Evolutionary conservation across 53 echinoderm and acorn worm species (phyloP).

Genomic region (Astropecten irregularis): DNA sequence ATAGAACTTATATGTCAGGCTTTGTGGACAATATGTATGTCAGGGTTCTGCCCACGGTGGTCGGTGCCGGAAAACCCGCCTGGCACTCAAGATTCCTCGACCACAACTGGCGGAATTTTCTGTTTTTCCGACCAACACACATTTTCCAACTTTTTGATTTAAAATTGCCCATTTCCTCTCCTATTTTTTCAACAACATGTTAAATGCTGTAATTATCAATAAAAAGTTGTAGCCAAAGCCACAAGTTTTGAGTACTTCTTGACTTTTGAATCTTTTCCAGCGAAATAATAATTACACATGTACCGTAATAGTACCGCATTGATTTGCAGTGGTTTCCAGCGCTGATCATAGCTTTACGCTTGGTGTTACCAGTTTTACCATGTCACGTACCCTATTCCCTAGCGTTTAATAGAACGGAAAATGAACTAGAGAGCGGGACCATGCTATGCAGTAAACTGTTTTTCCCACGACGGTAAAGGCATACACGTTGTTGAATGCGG

Average conservation of each 20-base stretch:
- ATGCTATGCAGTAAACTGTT: constrained; percentile 8
- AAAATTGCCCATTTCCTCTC: neutral
- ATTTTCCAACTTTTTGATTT: neutral
- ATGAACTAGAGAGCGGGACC: constrained; percentile 3
- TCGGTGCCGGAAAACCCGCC: neutral
- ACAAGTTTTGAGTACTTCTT: too few relatives aligned
- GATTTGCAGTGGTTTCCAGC: too few relatives aligned
- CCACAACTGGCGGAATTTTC: neutral
- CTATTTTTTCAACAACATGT: neutral
- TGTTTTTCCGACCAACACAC: neutral
- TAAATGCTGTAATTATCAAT: neutral
- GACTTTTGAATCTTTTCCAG: too few relatives aligned
- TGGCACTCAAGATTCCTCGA: neutral
- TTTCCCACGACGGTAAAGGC: constrained; percentile 18
- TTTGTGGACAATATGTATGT: too few relatives aligned
- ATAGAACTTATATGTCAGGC: too few relatives aligned
- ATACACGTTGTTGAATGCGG: too few relatives aligned
- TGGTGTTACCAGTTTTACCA: neutral
- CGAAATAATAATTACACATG: too few relatives aligned
- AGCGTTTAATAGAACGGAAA: constrained; percentile 13
- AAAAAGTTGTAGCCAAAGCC: neutral
- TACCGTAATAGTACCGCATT: too few relatives aligned
- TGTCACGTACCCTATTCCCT: neutral
- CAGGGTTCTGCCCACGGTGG: neutral
- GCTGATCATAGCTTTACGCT: too few relatives aligned